Base-by-base conservation (phyloP, 2,888 invertebrate genomes). In the Pantelozetes paolii region DNA sequence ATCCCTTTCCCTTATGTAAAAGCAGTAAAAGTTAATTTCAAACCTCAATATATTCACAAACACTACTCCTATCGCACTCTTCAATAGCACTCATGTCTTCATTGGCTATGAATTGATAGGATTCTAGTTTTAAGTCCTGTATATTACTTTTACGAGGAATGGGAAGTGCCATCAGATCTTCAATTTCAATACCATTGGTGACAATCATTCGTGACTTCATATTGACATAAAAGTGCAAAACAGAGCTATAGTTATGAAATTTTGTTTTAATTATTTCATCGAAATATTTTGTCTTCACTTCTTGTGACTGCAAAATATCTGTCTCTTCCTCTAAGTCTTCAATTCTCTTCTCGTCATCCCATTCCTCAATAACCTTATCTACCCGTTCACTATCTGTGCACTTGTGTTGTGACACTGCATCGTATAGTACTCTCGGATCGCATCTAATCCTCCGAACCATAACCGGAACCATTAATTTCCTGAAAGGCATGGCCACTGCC, bases 31-130 rank as follows among this genome's bases (percentile, higher is more conserved):
- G n/a, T n/a, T n/a, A n/a, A n/a, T n/a, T n/a, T n/a, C 54, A 54
- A 54, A 54, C 62, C 32, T 64, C 20, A 72, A 74, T 1, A 79
- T 69, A 64, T 71, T 70, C 42, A 74, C 76, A 28, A 74, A 73
- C 1, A 77, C 75, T 36, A 73, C 75, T 26, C 54, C 64, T 50
- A 74, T 76, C 32, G 73, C 74, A 32, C 69, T 70, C n/a, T 32
- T 72, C 42, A 20, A 72, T 36, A 8, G 42, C 57, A 32, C 23
- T 32, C 3, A 11, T 15, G 2, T 64, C 72, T 30, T 36, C 42
- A 26, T 72, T 50, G n/a, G 72, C 50, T 3, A 72, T 20, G 57
- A 72, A 72, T 15, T 64, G 64, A 40, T 72, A 57, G n/a, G 57
- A 54, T 30, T 72, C 72, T n/a, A 54, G n/a, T 28, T 30, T 54